Evolutionary conservation across 53 echinoderm and acorn worm genomes (phyloP), one percentile per base, ranked within the genome.

Genomic region (Paracentrotus lividus): DNA sequence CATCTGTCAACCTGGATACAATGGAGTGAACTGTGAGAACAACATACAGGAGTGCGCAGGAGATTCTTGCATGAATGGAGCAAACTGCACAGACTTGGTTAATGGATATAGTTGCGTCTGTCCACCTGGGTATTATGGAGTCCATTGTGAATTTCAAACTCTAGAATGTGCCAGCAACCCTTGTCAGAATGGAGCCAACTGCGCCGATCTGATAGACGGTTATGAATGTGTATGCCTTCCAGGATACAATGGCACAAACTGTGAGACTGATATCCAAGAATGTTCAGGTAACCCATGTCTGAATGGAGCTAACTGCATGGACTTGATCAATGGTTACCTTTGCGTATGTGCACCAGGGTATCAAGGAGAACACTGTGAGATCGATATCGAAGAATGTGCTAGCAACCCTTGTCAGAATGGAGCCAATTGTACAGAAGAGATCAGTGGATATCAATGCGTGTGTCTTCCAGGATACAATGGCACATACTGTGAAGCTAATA

Each of bases 131-230:
- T 91, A 75, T 13, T 24, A 69, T 27, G 91, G 91, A 24, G 27
- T 7, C 4, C 42, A 32, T 33, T 91, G 77, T 26, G 91, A 91
- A 52, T 4, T 43, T 18, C 55, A 91, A 13, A 69, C 65, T 51
- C 31, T 93, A 86, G 97, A 97, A 16, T 97, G 97, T 77, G 84
- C 67, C 14, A 93, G 94, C 42, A 93, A 93, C 60, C 97, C 85
- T 45, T 85, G 86, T 44, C 49, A 33, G 38, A 93, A 84, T 66
- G 78, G 92, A 21, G 92, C 92, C 13, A 77, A 76, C 34, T 92
- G 91, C 34, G 54, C 27, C 24, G 93, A 93, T 32, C 77, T 76
- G 14, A 77, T 91, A 34, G 55, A 91, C 77, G 84, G 57, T 5
- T 96, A 96, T 69, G 86, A 84, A 57, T 95, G 97, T 88, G 85